Conservation (phyloP, 1,140 invertebrate genomes). For the Heliconius congener region DNA sequence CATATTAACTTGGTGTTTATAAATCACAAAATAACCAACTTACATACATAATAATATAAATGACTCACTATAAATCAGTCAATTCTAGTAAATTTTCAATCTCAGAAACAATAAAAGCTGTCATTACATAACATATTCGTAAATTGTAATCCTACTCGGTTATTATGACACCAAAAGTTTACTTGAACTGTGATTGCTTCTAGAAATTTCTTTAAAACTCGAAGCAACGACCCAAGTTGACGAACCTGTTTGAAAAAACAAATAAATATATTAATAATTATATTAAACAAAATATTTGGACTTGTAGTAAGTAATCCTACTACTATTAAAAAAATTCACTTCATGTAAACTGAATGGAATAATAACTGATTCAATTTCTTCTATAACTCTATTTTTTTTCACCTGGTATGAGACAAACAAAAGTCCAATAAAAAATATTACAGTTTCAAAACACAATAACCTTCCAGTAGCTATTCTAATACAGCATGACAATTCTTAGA, state of each 20-base stretch:
- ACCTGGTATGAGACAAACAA: too few species aligned
- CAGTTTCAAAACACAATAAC: too few species aligned
- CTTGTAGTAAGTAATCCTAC: not conserved
- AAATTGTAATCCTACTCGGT: not conserved
- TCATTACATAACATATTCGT: not conserved
- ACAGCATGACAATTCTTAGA: too few species aligned
- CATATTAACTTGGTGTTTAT: not conserved
- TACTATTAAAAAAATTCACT: not conserved
- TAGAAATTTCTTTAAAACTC: slow-evolving; percentile 47
- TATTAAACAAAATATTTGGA: not conserved
- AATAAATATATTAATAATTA: not conserved
- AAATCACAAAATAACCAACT: slow-evolving; percentile 6
- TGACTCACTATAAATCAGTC: slow-evolving; percentile 30
- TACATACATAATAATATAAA: slow-evolving; percentile 18
- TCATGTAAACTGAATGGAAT: too few species aligned
- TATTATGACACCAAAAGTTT: not conserved
- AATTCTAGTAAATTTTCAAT: not conserved
- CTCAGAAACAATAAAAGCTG: slow-evolving; percentile 13
- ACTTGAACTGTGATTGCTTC: not conserved
- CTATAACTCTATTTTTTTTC: too few species aligned
- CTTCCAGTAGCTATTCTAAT: too few species aligned
- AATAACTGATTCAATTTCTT: too few species aligned
- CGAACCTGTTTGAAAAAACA: slow-evolving; percentile 35
- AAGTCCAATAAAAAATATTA: too few species aligned
- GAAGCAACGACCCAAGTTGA: slow-evolving; percentile 62